These are phyloP conservation scores for Cynodonichthys magdalenae DNA, from an alignment of 2,797 vertebrate genomes.

Conservation along the genomic window DNA sequence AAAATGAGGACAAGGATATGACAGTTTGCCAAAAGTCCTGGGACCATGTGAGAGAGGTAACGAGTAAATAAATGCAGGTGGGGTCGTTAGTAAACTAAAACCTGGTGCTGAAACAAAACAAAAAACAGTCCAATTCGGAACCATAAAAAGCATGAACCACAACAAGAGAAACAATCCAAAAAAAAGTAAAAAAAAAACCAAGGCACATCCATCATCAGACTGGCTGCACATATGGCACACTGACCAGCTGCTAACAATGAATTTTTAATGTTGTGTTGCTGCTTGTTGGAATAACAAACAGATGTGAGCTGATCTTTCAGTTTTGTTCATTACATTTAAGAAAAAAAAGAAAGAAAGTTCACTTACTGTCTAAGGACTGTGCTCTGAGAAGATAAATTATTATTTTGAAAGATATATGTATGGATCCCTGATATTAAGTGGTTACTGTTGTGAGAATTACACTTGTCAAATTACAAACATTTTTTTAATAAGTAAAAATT, in stretches of 20 bases:
- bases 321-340: constrained; percentile 9
- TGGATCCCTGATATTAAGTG: no score
- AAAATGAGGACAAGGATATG: no score
- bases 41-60: no score
- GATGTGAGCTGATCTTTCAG: constrained; percentile 36
- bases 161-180: neutral
- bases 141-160: neutral
- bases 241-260: constrained; percentile 56
- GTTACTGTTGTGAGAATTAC: no score
- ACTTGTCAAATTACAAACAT: no score
- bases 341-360: constrained; percentile 17
- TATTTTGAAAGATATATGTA: no score
- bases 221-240: constrained; percentile 26
- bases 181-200: neutral
- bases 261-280: constrained; percentile 54
- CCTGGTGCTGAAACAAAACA: neutral
- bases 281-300: constrained; percentile 49
- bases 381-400: no score
- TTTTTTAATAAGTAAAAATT: no score
- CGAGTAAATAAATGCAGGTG: no score
- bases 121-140: neutral
- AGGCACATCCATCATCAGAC: constrained; percentile 11
- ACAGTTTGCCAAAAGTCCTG: no score
- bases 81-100: no score
- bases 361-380: neutral